Base-by-base conservation (phyloP, 1,140 invertebrate genomes). In the Drosophila parabipectinata region DNA sequence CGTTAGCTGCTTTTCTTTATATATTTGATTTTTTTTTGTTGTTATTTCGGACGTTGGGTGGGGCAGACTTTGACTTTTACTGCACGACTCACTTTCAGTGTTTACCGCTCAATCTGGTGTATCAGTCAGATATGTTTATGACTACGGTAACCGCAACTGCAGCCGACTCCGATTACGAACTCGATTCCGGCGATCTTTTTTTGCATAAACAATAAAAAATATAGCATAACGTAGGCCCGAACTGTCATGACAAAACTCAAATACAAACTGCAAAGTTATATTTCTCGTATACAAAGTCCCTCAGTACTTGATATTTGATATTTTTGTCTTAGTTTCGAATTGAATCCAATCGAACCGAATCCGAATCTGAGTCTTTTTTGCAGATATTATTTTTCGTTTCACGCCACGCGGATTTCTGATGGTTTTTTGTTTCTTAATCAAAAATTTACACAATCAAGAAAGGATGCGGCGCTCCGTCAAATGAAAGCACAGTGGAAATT, bases 401-500 rank as follows among this genome's bases (percentile, higher is more conserved):
- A 57, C 63, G 63, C 58, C 45, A 21, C 60, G 18, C 32, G 41
- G 26, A 48, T 39, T 63, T 45, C 39, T 57, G 64, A 57, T 58
- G 52, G 39, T 45, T 57, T 60, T 56, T 57, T 55, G 50, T 62
- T 57, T 61, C 75, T 84, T 84, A 84, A 84, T 84, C 80, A 84
- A 62, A 84, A 84, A 84, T 84, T 84, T 84, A 84, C 80, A 84
- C 80, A 84, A 83, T 79, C 75, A 77, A 41, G 63, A 54, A 66
- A 55, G 48, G 54, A 67, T 47, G 44, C 44, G 44, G 44, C 44
- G 44, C 21, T 45, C 68, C 73, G 59, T 56, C 67, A 66, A 78
- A 75, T 84, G 81, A 85, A 77, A 81, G 82, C 77, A 75, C 77
- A 87, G 77, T 85, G 71, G 72, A 87, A 80, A 88, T 87, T 87